These are phyloP conservation scores for Sebastes reedi DNA, from an alignment of 2,797 vertebrate genomes.

Conservation along the genomic window DNA sequence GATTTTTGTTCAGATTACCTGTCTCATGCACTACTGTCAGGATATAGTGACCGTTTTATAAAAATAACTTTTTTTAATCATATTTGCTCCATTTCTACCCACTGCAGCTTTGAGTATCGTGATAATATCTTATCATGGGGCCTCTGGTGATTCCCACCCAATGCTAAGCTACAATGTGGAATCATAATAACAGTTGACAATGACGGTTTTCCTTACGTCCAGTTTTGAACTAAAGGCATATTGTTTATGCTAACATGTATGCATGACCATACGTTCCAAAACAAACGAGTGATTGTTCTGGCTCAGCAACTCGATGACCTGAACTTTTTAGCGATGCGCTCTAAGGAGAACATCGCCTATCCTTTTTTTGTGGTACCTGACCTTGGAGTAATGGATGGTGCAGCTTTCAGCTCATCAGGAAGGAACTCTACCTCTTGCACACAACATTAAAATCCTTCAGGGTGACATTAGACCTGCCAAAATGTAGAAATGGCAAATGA, in stretches of 20 bases:
- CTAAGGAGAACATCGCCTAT: slow-evolving; percentile 2
- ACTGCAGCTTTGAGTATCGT: too few species aligned
- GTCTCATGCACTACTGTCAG: too few species aligned
- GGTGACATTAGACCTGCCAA: slow-evolving; percentile 18
- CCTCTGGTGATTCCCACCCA: too few species aligned
- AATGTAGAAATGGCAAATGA: slow-evolving; percentile 28
- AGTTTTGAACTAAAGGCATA: background rate
- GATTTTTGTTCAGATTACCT: too few species aligned
- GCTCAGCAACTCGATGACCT: background rate
- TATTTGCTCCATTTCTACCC: too few species aligned
- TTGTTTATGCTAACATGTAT: slow-evolving; percentile 1
- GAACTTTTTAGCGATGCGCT: slow-evolving; percentile 5
- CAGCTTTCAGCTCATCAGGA: slow-evolving; percentile 28
- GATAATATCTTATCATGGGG: too few species aligned
- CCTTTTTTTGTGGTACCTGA: slow-evolving; percentile 21
- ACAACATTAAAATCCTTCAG: slow-evolving; percentile 20
- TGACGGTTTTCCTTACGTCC: background rate
- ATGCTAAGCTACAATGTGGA: background rate
- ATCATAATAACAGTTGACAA: background rate
- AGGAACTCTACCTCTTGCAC: background rate
- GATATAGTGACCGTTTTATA: too few species aligned
- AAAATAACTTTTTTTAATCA: too few species aligned
- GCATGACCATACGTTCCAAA: slow-evolving; percentile 20
- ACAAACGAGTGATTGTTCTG: background rate
- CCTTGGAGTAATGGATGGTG: slow-evolving; percentile 34